Conservation (phyloP, 2,797 vertebrate genomes). For the Strix occidentalis region DNA sequence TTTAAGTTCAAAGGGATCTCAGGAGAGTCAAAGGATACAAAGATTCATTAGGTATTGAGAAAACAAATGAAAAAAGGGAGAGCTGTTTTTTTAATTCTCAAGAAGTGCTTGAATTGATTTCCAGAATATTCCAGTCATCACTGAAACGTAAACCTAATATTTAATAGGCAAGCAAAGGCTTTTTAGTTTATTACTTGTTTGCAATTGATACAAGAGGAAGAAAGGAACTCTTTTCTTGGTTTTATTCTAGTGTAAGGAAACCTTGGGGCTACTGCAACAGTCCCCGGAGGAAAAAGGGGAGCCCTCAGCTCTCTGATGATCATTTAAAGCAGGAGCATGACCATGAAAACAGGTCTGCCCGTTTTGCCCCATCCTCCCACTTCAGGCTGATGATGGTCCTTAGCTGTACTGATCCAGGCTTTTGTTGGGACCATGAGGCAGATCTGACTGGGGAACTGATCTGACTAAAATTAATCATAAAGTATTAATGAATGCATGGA, state of each 20-base stretch:
- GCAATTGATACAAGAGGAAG: background rate
- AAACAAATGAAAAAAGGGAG: background rate
- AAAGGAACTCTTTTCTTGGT: background rate
- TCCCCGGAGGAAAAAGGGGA: background rate
- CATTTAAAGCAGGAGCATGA: background rate
- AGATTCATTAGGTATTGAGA: background rate
- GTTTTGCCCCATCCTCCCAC: accelerated
- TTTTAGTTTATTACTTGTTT: background rate
- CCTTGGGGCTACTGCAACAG: background rate
- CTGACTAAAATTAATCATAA: background rate
- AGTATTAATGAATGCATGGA: background rate
- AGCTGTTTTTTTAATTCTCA: background rate
- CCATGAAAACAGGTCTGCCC: background rate
- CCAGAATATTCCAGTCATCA: background rate
- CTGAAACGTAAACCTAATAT: background rate
- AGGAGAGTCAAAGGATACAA: background rate
- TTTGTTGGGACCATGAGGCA: background rate
- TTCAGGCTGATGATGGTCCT: background rate
- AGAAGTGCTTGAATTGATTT: background rate
- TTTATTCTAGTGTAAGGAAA: background rate
- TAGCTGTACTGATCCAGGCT: background rate
- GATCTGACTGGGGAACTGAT: background rate
- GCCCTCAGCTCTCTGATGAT: background rate
- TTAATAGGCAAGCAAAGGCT: background rate
- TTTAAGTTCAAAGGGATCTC: background rate